Evolutionary conservation across 2,113 vertebrate species (phyloP).

Genomic region (Gallinago media): DNA sequence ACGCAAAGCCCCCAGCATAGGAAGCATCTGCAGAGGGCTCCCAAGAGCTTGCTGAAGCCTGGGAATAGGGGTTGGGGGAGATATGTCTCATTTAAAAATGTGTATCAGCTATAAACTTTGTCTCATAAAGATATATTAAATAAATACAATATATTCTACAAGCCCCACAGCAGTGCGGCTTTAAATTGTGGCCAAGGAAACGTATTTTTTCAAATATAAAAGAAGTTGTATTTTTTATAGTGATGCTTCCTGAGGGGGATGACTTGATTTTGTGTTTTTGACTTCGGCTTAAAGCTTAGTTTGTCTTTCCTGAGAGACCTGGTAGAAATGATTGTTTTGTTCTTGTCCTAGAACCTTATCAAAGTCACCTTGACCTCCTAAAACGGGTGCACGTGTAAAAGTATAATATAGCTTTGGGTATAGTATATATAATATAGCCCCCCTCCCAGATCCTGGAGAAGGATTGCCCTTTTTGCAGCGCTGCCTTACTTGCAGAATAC

Average conservation of each 20-base stretch:
- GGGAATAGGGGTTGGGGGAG: background rate
- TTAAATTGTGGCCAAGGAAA: slow-evolving; percentile 16
- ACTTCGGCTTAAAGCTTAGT: background rate
- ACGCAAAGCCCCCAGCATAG: fast-evolving
- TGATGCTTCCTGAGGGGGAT: background rate
- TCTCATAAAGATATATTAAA: slow-evolving; percentile 30
- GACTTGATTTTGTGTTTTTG: slow-evolving; percentile 13
- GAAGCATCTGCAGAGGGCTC: background rate
- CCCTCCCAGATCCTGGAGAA: background rate
- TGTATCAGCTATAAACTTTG: background rate
- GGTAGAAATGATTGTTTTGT: background rate
- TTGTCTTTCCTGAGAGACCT: slow-evolving; percentile 24
- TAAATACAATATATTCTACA: slow-evolving; percentile 40
- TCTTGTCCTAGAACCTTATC: background rate
- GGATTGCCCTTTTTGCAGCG: background rate
- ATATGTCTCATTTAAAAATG: background rate
- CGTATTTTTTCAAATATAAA: slow-evolving; percentile 46
- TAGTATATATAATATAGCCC: too few species aligned
- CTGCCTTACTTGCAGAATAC: background rate
- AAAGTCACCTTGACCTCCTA: too few species aligned
- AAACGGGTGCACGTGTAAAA: too few species aligned
- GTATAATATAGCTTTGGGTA: too few species aligned
- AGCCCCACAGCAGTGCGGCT: background rate
- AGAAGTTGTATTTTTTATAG: slow-evolving; percentile 63
- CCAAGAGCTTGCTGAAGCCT: fast-evolving